Evolutionary conservation across 2,888 invertebrate species (phyloP).

Genomic region (Drosophila infuscata): DNA sequence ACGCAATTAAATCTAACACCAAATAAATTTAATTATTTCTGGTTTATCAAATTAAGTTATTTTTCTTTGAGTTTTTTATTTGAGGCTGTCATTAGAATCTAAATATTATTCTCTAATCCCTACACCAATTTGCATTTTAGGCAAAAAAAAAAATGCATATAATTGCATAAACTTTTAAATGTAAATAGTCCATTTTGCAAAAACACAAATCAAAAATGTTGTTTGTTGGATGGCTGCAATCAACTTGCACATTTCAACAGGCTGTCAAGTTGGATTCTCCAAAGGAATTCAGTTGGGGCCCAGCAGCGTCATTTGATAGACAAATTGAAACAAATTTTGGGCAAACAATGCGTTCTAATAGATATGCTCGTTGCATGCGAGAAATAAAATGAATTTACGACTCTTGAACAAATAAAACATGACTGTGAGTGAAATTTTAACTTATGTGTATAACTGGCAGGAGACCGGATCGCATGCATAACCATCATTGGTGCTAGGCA

Average conservation of each 20-base stretch:
- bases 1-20: not conserved
- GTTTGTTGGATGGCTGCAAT: constrained; percentile 1
- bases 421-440: constrained; percentile 54
- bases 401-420: constrained; percentile 64
- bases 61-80: not conserved
- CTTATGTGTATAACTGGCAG: constrained; percentile 22
- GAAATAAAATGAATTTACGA: constrained; percentile 70
- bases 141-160: not conserved
- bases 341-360: constrained; percentile 61
- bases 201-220: not conserved
- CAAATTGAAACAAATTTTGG: constrained; percentile 50
- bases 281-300: constrained; percentile 12
- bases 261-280: constrained; percentile 11
- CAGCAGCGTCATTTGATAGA: constrained; percentile 41
- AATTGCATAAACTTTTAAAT: constrained; percentile 18
- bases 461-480: constrained; percentile 46
- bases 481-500: constrained; percentile 50
- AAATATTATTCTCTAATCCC: not conserved
- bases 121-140: not conserved
- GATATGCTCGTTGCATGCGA: constrained; percentile 52
- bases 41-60: not conserved
- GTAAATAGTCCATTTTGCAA: constrained; percentile 7
- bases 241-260: constrained; percentile 19
- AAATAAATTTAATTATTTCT: not conserved
- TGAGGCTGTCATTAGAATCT: not conserved